phyloP scores from a whole-genome alignment of 2,888 invertebrate genomes.

The Lasioglossum zephyrum region DNA sequence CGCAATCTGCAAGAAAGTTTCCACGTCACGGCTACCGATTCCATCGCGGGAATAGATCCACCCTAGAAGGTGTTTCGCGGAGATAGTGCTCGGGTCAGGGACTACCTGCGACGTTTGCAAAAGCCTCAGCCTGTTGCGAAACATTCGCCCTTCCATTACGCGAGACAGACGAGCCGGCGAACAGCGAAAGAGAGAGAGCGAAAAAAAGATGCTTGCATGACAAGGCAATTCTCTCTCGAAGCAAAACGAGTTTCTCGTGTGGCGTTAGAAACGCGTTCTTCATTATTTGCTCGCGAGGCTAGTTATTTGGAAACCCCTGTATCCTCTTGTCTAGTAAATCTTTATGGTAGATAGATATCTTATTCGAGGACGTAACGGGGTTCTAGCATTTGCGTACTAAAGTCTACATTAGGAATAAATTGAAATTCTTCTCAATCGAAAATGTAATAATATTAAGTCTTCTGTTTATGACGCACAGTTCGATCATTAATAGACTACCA shows the following conservation, averaged over 20 bases:
- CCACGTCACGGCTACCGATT: constrained; percentile 6
- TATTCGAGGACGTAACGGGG: neutral
- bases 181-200: neutral
- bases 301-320: neutral
- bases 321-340: neutral
- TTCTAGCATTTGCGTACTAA: too few relatives aligned
- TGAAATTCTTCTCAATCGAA: too few relatives aligned
- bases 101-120: neutral
- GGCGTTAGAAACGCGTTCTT: neutral
- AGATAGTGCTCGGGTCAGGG: constrained; percentile 12
- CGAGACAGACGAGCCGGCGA: neutral
- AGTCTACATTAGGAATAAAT: too few relatives aligned
- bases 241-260: neutral
- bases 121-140: neutral
- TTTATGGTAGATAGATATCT: neutral
- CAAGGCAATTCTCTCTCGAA: neutral
- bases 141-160: neutral
- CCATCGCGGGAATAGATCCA: neutral
- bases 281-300: neutral
- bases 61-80: neutral
- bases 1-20: constrained; percentile 3
- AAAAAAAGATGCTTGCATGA: neutral
- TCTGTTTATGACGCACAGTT: too few relatives aligned
- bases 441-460: too few relatives aligned
- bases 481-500: too few relatives aligned